Conservation (phyloP, 2,888 invertebrate species). For the Sacculina carcini region DNA sequence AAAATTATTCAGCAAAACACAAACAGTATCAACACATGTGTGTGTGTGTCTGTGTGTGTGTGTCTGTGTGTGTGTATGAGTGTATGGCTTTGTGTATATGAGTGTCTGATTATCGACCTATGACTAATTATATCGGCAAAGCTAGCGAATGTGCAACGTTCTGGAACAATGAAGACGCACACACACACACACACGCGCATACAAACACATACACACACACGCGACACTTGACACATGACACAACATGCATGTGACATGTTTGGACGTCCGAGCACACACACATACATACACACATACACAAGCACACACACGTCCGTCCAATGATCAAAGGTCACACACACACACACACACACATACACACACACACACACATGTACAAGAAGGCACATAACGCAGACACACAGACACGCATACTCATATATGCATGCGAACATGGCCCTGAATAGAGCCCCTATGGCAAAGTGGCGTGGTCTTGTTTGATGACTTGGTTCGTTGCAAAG, state of each 20-base stretch:
- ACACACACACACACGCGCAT: background rate
- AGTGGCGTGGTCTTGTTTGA: no score
- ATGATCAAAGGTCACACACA: background rate
- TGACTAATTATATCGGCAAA: background rate
- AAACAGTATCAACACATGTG: no score
- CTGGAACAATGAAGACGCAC: background rate
- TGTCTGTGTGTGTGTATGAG: background rate
- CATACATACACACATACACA: background rate
- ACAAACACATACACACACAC: conserved; percentile 1
- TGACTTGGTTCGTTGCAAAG: no score
- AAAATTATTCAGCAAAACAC: no score
- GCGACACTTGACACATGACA: background rate
- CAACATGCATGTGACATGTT: background rate
- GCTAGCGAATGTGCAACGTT: background rate
- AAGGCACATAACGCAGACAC: background rate
- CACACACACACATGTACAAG: background rate
- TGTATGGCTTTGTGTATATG: background rate
- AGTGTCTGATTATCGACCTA: background rate
- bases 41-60: background rate
- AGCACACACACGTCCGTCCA: conserved; percentile 2
- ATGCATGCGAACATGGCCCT: background rate
- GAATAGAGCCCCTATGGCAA: no score
- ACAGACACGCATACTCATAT: background rate
- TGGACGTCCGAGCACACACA: background rate
- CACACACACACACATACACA: background rate